Evolutionary conservation across 2,888 invertebrate genomes (phyloP), one percentile per base, ranked within the genome.

Genomic region (Mythimna impura): DNA sequence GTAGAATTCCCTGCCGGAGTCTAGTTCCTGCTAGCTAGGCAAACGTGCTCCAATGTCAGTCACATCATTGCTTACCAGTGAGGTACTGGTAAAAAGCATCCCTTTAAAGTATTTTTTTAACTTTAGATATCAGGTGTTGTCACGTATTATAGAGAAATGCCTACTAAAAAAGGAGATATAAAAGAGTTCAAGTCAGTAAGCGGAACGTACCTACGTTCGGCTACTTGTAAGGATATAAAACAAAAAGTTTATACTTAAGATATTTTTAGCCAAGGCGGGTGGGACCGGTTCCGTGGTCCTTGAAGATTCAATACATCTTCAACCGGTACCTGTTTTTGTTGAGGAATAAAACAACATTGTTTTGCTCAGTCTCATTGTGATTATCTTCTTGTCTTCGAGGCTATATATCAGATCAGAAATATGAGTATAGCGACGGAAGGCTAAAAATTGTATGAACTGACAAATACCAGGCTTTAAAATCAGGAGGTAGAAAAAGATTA

Each of bases 221-320:
- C 36, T 76, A 70, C 71, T 64, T 70, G 20, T 58, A 69, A 66
- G 60, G 60, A 50, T 62, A 57, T 61, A 47, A 61, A 73, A 73
- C 54, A 81, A 84, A 82, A 79, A 80, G 67, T 64, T 14, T 64
- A 40, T 62, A 63, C 60, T 55, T 62, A 79, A 66, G 80, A 36
- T 85, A 85, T 84, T 85, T 86, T 86, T 84, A 84, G 69, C 66
- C 82, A 71, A 73, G 71, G 65, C 66, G 50, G 72, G 50, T n/a
- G 30, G 36, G 71, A 86, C 85, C 78, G 84, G 85, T 85, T 84
- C 36, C 25, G 43, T 73, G 65, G 71, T 73, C 80, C 77, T 78
- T 74, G 80, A 80, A 79, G 52, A 68, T 36, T 40, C 47, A 57
- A 55, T 55, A 58, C 79, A 68, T 78, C 76, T 78, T 71, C 62